Evolutionary conservation across 2,113 vertebrate species (phyloP), one percentile per base, ranked within the genome.

Genomic region (Lasiurus borealis): DNA sequence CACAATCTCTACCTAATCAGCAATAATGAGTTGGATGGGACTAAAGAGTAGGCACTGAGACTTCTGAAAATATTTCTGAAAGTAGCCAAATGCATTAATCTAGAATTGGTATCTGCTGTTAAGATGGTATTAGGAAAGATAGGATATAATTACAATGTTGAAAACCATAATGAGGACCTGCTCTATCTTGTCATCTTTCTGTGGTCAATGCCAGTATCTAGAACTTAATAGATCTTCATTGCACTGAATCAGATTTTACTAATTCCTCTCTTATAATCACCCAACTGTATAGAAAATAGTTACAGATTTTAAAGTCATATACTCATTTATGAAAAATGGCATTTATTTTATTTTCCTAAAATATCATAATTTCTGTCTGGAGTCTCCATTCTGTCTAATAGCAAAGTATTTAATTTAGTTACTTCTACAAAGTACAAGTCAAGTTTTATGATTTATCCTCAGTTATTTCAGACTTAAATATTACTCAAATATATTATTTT

Each of bases 401-500:
- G 21, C 8, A 94, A 87, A 89, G 80, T 85, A 73, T 75, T 87
- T 90, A 75, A 87, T 80, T 82, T 81, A 90, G 29, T 91, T 85
- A 57, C 31, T 93, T 90, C 31, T 5, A 73, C n/a, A 46, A 85
- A 82, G 93, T 64, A 34, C 64, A 34, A 68, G 69, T 77, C 40
- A 78, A 34, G 72, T 54, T 88, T 40, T 62, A 16, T 40, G 31
- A 90, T 29, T 87, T 21, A 2, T 90, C 23, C 11, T 94, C 7
- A 46, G 3, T 83, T 88, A 80, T 80, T 93, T 93, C 29, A 88
- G 13, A 54, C 3, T 93, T 48, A 44, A 83, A 78, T 69, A 78
- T 76, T 85, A 54, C 0, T 72, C 8, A 59, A 5, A 86, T 73
- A 78, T 88, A 29, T 40, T 75, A 48, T 78, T 80, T 93, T 88